Evolutionary conservation across 2,888 invertebrate species (phyloP).

Genomic region (Coecobrya sp.): DNA sequence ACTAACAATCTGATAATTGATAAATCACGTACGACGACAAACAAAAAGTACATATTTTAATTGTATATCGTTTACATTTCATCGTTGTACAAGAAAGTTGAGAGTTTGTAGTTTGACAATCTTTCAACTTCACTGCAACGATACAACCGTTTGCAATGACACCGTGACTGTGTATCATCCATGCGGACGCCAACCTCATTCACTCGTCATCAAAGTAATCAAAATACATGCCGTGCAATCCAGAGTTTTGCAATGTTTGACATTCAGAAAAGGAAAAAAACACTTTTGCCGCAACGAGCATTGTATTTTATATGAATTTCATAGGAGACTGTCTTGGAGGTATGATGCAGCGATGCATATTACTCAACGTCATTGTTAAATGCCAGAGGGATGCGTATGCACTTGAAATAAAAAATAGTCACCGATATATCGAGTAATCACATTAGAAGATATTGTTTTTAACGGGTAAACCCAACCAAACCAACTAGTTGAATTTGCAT

Average conservation of each 20-base stretch:
- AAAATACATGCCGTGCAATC: background rate
- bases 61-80: too few species aligned
- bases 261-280: slow-evolving; percentile 10
- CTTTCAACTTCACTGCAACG: background rate
- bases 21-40: too few species aligned
- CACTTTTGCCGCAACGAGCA: background rate
- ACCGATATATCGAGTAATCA: background rate
- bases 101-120: too few species aligned
- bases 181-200: slow-evolving; percentile 15
- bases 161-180: background rate
- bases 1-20: too few species aligned
- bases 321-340: background rate
- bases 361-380: slow-evolving; percentile 3
- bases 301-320: background rate
- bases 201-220: slow-evolving; percentile 8
- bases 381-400: background rate
- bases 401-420: background rate
- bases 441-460: background rate
- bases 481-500: background rate
- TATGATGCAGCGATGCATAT: background rate
- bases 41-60: too few species aligned
- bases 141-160: background rate
- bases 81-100: too few species aligned
- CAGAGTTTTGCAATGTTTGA: slow-evolving; percentile 13
- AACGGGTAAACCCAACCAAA: background rate